Evolutionary conservation across 2,113 vertebrate species (phyloP), one percentile per base, ranked within the genome.

Genomic region (Struthio camelus): DNA sequence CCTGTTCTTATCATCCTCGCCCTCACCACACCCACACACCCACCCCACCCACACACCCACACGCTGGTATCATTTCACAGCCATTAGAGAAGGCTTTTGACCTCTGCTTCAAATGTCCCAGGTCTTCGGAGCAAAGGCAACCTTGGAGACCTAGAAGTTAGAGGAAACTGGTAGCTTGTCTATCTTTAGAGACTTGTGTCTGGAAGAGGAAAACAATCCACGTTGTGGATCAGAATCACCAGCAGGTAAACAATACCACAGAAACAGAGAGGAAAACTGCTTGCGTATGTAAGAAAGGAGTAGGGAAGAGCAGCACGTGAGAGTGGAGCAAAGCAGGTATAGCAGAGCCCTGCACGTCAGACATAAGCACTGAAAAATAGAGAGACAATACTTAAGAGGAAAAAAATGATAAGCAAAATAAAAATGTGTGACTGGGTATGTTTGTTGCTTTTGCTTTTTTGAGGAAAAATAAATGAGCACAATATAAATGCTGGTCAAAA

Each of bases 181-280:
- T 87, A 0, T 62, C 11, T 70, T 70, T 78, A 30, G 70, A 81
- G 12, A 76, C 6, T 70, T 67, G 11, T 59, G 24, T 72, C 32
- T 54, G 32, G 25, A 42, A 58, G 24, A 69, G 42, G 27, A n/a
- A 70, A 77, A 42, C 64, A 16, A 9, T 61, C 12, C 8, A 14
- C 15, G 6, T 9, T 67, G 17, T 82, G 27, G 34, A 8, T 77
- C 25, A 69, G 56, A 87, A 40, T 53, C 62, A 76, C 11, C 22
- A 83, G 14, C 17, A 30, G 28, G 22, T 3, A 38, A 54, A 12
- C 6, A 72, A 1, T 8, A 84, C 7, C 0, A 2, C 36, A 11
- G 20, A 93, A 92, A 56, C 9, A 19, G 4, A 32, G 11, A 75
- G 23, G n/a, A 36, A 24, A 23, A 24, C 23, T 32, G 14, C 5